These are phyloP conservation scores for Orgyia antiqua DNA, from an alignment of 2,888 invertebrate species.

Conservation along the genomic window DNA sequence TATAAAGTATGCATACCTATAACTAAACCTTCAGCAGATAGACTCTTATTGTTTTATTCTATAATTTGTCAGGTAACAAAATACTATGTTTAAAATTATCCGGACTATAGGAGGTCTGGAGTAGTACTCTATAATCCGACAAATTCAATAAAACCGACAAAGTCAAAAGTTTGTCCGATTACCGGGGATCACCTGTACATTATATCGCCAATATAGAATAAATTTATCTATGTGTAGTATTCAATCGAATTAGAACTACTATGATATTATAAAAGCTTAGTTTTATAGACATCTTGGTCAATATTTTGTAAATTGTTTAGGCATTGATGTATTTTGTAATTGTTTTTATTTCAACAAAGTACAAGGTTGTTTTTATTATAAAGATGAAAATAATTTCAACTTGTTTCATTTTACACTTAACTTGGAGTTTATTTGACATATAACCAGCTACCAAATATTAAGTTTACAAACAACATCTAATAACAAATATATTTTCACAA, in stretches of 20 bases:
- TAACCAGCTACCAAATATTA: conserved; percentile 6
- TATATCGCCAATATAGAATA: too few species aligned
- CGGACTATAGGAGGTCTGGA: too few species aligned
- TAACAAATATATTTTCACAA: conserved; percentile 24
- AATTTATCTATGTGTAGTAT: too few species aligned
- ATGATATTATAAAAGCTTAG: conserved; percentile 24
- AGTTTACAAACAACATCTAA: conserved; percentile 18
- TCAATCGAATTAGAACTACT: conserved; percentile 7
- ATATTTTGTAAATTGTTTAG: conserved; percentile 7
- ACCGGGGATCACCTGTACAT: too few species aligned
- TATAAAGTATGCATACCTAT: too few species aligned
- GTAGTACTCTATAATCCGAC: too few species aligned
- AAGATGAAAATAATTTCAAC: conserved; percentile 15
- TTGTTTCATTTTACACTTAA: conserved; percentile 15
- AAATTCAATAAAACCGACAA: too few species aligned
- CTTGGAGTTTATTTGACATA: conserved; percentile 3
- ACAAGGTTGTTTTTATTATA: conserved; percentile 15
- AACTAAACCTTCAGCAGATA: too few species aligned
- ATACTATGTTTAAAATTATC: too few species aligned
- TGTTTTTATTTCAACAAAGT: conserved; percentile 18
- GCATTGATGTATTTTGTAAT: conserved; percentile 4
- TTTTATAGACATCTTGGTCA: conserved; percentile 9
- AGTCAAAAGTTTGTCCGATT: too few species aligned
- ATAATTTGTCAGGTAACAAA: too few species aligned
- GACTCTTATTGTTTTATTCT: too few species aligned